Evolutionary conservation across 2,113 vertebrate species (phyloP).

Genomic region (Ceuthmochares aereus): DNA sequence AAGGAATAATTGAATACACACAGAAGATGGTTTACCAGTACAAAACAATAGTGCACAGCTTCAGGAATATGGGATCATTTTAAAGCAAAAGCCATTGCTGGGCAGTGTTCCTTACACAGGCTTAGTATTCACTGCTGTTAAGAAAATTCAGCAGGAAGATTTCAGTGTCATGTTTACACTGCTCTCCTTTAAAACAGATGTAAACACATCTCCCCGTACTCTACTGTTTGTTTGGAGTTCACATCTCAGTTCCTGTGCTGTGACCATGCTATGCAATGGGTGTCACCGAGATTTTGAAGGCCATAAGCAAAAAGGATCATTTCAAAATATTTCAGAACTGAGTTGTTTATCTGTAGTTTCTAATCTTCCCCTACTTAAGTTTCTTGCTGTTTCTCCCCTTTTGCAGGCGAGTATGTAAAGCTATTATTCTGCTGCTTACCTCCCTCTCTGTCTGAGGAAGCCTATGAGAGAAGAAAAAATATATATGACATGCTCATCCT

Average conservation of each 20-base stretch:
- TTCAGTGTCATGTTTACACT: neutral
- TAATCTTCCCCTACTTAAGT: neutral
- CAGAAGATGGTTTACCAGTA: neutral
- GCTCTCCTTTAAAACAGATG: conserved; percentile 1
- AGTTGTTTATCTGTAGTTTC: neutral
- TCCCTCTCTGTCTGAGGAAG: neutral
- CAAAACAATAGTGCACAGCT: neutral
- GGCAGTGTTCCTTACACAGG: neutral
- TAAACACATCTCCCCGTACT: neutral
- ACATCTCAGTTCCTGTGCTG: neutral
- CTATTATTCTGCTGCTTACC: neutral
- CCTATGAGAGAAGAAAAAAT: neutral
- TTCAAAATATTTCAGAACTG: neutral
- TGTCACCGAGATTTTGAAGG: neutral
- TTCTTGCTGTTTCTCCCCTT: neutral
- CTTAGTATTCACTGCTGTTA: neutral
- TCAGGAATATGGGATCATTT: neutral
- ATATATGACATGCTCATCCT: neutral
- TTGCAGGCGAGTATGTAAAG: neutral
- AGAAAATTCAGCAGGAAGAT: neutral
- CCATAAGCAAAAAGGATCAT: neutral
- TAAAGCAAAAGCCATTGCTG: neutral
- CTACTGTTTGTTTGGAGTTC: conserved; percentile 21
- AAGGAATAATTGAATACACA: neutral
- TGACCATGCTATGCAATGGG: neutral